A percentile compares a stretch with the other conserved stretches of the same genome.
phyloP scores from a whole-genome alignment of 1,140 invertebrate genomes.

The Anastatus disparis region DNA sequence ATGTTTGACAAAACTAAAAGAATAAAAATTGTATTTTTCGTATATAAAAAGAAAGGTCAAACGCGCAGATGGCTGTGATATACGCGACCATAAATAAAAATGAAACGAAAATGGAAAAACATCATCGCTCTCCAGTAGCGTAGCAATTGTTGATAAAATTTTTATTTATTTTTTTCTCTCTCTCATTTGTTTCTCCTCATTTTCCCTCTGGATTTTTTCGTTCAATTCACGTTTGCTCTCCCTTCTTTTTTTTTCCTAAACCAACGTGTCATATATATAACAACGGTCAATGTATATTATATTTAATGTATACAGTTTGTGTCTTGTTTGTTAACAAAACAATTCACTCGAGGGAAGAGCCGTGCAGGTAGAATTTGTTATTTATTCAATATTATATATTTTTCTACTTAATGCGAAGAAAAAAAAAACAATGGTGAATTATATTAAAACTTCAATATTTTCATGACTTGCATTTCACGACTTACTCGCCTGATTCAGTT shows the following conservation, averaged over 20 bases:
- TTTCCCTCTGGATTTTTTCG: slow-evolving; percentile 23
- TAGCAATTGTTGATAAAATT: slow-evolving; percentile 55
- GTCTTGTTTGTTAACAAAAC: slow-evolving; percentile 17
- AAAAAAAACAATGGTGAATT: slow-evolving; percentile 33
- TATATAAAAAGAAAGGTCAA: neutral
- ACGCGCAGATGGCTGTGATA: slow-evolving; percentile 12
- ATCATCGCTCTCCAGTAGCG: slow-evolving; percentile 57
- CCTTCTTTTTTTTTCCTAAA: slow-evolving; percentile 32
- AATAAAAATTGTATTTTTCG: no score
- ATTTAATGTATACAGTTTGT: slow-evolving; percentile 36
- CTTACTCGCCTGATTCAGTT: slow-evolving; percentile 14
- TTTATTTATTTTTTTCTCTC: slow-evolving; percentile 49
- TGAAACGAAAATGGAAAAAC: slow-evolving; percentile 45
- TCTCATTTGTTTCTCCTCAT: no score
- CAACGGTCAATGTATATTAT: slow-evolving; percentile 61
- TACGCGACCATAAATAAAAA: slow-evolving; percentile 43
- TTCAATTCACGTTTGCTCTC: slow-evolving; percentile 28
- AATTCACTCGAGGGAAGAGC: slow-evolving; percentile 29
- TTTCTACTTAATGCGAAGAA: slow-evolving; percentile 36
- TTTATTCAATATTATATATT: neutral
- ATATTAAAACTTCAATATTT: neutral
- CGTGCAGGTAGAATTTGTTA: slow-evolving; percentile 25
- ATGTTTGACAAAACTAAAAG: neutral
- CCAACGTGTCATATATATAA: slow-evolving; percentile 48
- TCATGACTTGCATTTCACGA: slow-evolving; percentile 11